A percentile compares a stretch with the other conserved stretches of the same genome.
phyloP scores from a whole-genome alignment of 2,888 invertebrate genomes.

The Drosophila lutescens region DNA sequence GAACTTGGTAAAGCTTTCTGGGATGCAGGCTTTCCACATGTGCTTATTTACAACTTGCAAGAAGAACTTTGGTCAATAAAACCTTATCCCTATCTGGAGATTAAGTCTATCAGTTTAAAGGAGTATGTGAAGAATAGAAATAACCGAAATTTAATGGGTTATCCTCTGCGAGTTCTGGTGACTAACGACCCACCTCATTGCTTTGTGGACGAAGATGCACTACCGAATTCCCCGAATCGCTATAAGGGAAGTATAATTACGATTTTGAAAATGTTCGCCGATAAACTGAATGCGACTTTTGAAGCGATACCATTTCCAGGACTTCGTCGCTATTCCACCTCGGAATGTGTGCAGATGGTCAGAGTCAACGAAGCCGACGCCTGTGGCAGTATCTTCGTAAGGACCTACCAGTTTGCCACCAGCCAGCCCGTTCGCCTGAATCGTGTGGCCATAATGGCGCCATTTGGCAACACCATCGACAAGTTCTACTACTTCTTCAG shows the following conservation, averaged over 20 bases:
- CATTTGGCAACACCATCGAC: slow-evolving; percentile 48
- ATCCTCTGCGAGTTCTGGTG: slow-evolving; percentile 38
- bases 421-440: slow-evolving; percentile 37
- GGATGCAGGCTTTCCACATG: slow-evolving; percentile 16
- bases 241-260: slow-evolving; percentile 32
- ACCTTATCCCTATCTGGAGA: not conserved
- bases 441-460: slow-evolving; percentile 35
- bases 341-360: slow-evolving; percentile 22
- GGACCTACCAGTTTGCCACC: slow-evolving; percentile 25
- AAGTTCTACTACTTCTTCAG: slow-evolving; percentile 54
- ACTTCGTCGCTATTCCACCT: slow-evolving; percentile 18
- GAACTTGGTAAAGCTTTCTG: slow-evolving; percentile 5
- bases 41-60: not conserved
- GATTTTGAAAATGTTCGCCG: slow-evolving; percentile 28
- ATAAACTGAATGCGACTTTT: slow-evolving; percentile 25
- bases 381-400: slow-evolving; percentile 40
- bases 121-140: not conserved
- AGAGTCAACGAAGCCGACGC: slow-evolving; percentile 17
- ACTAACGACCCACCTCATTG: slow-evolving; percentile 43
- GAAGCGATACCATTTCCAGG: slow-evolving; percentile 13
- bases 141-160: slow-evolving; percentile 12
- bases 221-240: slow-evolving; percentile 5
- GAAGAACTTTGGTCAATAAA: slow-evolving; percentile 7
- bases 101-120: not conserved
- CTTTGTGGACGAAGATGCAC: slow-evolving; percentile 20